These are phyloP conservation scores for Danio choprae DNA, from an alignment of 2,797 vertebrate genomes.

Conservation along the genomic window DNA sequence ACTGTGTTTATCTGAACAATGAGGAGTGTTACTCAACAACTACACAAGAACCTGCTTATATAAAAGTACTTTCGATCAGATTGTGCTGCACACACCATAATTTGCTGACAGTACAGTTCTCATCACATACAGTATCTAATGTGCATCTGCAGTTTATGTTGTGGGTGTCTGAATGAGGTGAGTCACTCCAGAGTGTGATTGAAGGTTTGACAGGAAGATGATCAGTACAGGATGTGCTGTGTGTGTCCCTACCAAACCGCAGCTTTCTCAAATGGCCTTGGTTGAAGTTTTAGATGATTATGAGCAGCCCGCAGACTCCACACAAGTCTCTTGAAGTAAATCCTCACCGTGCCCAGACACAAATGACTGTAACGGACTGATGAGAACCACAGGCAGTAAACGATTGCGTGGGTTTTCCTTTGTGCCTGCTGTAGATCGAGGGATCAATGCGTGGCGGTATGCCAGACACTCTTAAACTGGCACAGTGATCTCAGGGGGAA, in stretches of 20 bases:
- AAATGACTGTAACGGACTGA: conserved; percentile 43
- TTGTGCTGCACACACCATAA: not conserved
- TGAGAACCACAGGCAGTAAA: conserved; percentile 63
- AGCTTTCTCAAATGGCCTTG: conserved; percentile 24
- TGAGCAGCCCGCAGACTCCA: conserved; percentile 20
- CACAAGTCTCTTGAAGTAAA: conserved; percentile 44
- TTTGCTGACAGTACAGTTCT: conserved; percentile 10
- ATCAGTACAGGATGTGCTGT: not conserved
- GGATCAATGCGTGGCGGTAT: conserved; percentile 54
- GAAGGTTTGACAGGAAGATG: conserved; percentile 25
- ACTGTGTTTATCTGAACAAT: not conserved
- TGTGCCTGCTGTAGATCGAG: conserved; percentile 46
- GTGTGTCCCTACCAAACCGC: conserved; percentile 30
- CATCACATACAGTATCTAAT: not conserved
- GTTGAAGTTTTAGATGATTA: conserved; percentile 38
- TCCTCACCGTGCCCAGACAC: conserved; percentile 29
- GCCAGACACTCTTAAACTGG: conserved; percentile 68
- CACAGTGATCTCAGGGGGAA: conserved; percentile 58
- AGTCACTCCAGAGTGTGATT: not conserved
- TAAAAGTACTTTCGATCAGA: not conserved
- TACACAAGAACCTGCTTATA: not conserved
- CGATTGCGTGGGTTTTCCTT: conserved; percentile 46
- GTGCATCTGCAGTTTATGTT: not conserved
- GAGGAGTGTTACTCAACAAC: not conserved
- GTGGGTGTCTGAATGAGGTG: conserved; percentile 5